Evolutionary conservation across 2,888 invertebrate genomes (phyloP), one percentile per base, ranked within the genome.

Genomic region (Panzeria rudis): DNA sequence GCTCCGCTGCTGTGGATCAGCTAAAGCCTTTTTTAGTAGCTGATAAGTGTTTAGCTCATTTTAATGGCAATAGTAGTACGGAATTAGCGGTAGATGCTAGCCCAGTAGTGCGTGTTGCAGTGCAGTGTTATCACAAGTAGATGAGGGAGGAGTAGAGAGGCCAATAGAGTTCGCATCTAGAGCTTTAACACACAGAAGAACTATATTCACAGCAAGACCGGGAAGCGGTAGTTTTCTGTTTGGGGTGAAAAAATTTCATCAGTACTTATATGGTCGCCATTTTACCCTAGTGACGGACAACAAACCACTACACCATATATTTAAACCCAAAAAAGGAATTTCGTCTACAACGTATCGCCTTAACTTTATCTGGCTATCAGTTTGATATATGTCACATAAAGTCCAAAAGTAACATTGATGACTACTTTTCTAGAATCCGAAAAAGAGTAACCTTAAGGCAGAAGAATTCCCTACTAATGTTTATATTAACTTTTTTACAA

Each of bases 141-240:
- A 87, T 25, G 75, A 76, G 20, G 88, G 91, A 84, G 90, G 91
- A n/a, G 83, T 87, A 25, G 91, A 92, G 83, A 84, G 89, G 47
- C 92, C 91, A 4, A 90, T 92, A 32, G 88, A 89, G 9, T 92
- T 89, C 88, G 91, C 91, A 1, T 91, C 90, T 20, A 86, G 85
- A 87, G 35, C 69, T 17, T 69, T 81, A 35, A 52, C 77, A 54
- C 6, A 64, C 69, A 2, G 84, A 85, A 41, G 66, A 61, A 50
- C 29, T 44, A 5, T 84, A 85, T 68, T 84, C 84, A 11, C 84
- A 82, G 15, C 50, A 82, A 35, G 78, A 82, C 73, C 64, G 29
- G 1, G 61, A 44, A 32, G 76, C 64, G 0, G 41, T 76, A 4
- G 64, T 66, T n/a, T 76, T 56, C 20, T 76, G n/a, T 93, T 87